Base-by-base conservation (phyloP, 2,113 vertebrate species). In the Atherinomorus stipes region DNA sequence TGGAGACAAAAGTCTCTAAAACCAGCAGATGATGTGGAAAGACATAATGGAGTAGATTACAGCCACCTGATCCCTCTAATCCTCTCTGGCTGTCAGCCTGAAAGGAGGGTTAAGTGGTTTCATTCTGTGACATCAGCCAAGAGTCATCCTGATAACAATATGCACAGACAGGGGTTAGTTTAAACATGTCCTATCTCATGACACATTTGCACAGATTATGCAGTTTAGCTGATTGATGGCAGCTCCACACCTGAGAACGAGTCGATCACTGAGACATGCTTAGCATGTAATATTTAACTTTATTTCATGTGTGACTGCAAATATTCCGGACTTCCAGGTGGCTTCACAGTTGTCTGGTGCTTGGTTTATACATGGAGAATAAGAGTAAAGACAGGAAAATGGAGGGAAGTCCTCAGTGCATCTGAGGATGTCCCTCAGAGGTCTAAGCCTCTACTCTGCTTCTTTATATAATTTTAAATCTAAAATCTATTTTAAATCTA, bases 61-160 rank as follows among this genome's bases (percentile, higher is more conserved):
- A 57, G 90, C 79, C 64, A 92, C n/a, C 64, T 56, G 84, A 93
- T 93, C 85, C 50, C 38, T 56, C 50, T 90, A 91, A 90, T 83
- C 79, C 56, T 53, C 16, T 22, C 56, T 75, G 74, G 77, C 58
- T 74, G 73, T 76, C 45, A 69, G 63, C 80, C 85, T 75, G 74
- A 65, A 84, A 58, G 62, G 66, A 54, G 77, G 88, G 86, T 93
- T 90, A 91, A 91, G 82, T 90, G 80, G 56, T 81, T 83, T 86
- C 81, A 79, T 89, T 89, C 80, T 88, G 81, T 89, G 72, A 79
- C 74, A 88, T 82, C 74, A 73, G 71, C 59, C 74, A 40, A 37
- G 62, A 82, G 80, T 87, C 84, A 64, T 80, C 63, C 37, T 74
- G 69, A 80, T 83, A 16, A 78, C 51, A 72, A 13, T 38, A 66